These are phyloP conservation scores for Drosophila conformis DNA, from an alignment of 2,888 invertebrate genomes.

Conservation along the genomic window DNA sequence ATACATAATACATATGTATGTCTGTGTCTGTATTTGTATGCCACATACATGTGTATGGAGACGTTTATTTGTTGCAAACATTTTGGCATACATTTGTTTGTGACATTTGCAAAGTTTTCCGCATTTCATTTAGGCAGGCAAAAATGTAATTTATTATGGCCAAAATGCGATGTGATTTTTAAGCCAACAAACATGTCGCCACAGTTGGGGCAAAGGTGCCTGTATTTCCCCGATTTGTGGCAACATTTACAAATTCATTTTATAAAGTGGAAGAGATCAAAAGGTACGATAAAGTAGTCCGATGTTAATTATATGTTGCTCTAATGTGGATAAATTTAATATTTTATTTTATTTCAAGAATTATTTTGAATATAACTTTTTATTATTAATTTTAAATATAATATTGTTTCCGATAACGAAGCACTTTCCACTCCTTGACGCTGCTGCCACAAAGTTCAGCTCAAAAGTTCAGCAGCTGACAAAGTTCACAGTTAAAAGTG, in stretches of 20 bases:
- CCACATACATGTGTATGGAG: conserved; percentile 4
- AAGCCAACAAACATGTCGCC: conserved; percentile 22
- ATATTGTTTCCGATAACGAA: neutral
- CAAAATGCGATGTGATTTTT: conserved; percentile 62
- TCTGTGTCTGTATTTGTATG: conserved; percentile 27
- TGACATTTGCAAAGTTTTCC: conserved; percentile 52
- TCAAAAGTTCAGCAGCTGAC: conserved; percentile 42
- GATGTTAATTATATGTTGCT: accelerated
- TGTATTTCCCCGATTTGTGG: neutral
- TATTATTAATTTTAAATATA: neutral
- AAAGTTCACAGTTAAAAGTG: conserved; percentile 37
- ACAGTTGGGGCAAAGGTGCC: conserved; percentile 9
- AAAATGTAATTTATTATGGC: conserved; percentile 69
- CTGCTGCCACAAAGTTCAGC: conserved; percentile 24
- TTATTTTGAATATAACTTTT: neutral
- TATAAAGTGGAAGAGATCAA: neutral
- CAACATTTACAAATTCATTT: conserved; percentile 5
- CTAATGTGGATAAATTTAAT: neutral
- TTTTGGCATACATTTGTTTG: conserved; percentile 16
- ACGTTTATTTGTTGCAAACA: conserved; percentile 1
- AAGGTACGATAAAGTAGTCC: neutral
- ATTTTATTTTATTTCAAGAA: neutral
- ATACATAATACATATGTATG: conserved; percentile 2
- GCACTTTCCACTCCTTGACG: neutral
- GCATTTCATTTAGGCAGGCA: conserved; percentile 66